phyloP scores from a whole-genome alignment of 2,797 vertebrate genomes.

The Xerus rutilus region DNA sequence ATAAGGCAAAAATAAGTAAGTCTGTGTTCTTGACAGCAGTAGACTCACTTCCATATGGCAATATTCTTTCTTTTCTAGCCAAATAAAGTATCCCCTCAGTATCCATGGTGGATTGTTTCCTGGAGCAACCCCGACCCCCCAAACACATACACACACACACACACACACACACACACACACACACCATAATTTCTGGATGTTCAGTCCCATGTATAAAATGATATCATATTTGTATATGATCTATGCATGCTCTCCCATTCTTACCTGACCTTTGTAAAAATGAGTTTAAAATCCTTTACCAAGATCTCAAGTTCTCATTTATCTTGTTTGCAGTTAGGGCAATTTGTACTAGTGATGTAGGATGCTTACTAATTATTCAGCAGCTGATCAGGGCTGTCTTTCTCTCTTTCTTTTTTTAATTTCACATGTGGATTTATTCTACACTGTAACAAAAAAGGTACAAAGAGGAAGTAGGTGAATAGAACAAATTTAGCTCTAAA shows the following conservation, averaged over 20 bases:
- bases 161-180: neutral
- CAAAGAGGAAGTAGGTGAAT: neutral
- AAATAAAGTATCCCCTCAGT: neutral
- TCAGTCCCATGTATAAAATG: neutral
- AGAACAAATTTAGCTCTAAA: constrained; percentile 14
- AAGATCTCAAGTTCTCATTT: neutral
- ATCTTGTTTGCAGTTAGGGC: neutral
- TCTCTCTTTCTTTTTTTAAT: neutral
- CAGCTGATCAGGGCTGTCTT: neutral
- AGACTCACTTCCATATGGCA: neutral
- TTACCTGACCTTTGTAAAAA: neutral
- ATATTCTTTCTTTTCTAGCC: neutral
- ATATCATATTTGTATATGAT: too few relatives aligned
- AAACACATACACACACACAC: neutral
- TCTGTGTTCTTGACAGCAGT: neutral
- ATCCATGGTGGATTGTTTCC: neutral
- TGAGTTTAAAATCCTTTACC: neutral
- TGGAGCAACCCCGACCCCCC: neutral
- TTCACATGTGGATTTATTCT: neutral
- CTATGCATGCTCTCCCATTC: neutral
- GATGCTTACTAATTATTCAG: neutral
- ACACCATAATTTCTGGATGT: neutral
- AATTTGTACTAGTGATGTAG: neutral
- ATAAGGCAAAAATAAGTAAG: constrained; percentile 26
- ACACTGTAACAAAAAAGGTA: neutral